Conservation (phyloP, 2,888 invertebrate genomes). For the Agrochola macilenta region DNA sequence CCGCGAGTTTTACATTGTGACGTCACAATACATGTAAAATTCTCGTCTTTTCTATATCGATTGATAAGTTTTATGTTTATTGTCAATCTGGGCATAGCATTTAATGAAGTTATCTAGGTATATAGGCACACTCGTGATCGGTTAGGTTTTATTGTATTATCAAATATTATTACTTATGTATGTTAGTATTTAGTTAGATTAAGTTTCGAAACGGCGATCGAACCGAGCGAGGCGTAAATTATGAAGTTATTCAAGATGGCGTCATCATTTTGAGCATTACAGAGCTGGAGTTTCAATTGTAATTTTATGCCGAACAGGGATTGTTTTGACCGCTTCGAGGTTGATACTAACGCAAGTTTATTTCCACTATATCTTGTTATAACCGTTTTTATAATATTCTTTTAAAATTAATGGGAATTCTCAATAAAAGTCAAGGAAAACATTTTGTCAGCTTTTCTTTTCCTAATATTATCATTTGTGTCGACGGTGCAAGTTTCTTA, state of each 20-base stretch:
- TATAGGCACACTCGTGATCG: slow-evolving; percentile 49
- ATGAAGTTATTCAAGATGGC: slow-evolving; percentile 10
- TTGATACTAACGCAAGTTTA: too few relatives aligned
- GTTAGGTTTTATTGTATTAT: slow-evolving; percentile 42
- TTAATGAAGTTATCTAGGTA: slow-evolving; percentile 42
- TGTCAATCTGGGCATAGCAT: slow-evolving; percentile 83
- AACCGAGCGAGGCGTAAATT: slow-evolving; percentile 40
- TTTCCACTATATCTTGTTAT: too few relatives aligned
- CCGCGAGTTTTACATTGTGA: slow-evolving; percentile 27
- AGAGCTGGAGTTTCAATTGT: not conserved
- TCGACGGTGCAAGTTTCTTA: too few relatives aligned
- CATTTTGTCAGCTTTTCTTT: too few relatives aligned
- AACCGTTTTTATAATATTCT: too few relatives aligned
- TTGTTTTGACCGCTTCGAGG: too few relatives aligned
- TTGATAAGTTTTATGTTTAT: slow-evolving; percentile 40
- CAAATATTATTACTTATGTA: slow-evolving; percentile 31
- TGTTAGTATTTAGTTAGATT: slow-evolving; percentile 48
- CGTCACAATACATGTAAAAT: slow-evolving; percentile 16
- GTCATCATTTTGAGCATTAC: slow-evolving; percentile 22
- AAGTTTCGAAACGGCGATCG: slow-evolving; percentile 43
- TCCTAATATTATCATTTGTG: too few relatives aligned
- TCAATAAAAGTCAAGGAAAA: too few relatives aligned
- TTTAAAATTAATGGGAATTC: too few relatives aligned
- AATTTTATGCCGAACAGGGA: too few relatives aligned
- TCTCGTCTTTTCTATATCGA: slow-evolving; percentile 9